A percentile compares a stretch with the other conserved stretches of the same genome.
phyloP scores from a whole-genome alignment of 2,797 vertebrate species.

The Sebastiscus albofasciatus region DNA sequence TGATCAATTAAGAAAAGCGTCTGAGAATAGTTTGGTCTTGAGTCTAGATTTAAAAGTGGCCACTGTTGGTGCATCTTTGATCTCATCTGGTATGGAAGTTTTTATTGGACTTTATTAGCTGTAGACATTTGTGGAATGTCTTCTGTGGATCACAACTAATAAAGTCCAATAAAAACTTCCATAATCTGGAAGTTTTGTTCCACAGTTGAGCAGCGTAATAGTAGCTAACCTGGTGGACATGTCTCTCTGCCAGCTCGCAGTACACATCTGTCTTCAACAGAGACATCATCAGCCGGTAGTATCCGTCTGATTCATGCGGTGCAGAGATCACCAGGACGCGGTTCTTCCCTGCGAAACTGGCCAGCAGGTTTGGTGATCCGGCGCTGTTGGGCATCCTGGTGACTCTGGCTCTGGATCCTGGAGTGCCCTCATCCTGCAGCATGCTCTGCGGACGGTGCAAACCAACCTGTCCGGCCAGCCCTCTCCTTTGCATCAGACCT shows the following conservation, averaged over 20 bases:
- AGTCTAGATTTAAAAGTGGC: no score
- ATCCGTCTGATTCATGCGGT: conserved; percentile 94
- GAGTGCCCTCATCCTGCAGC: conserved; percentile 86
- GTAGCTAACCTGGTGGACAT: conserved; percentile 89
- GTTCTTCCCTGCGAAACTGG: conserved; percentile 94
- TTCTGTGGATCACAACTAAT: no score
- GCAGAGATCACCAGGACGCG: conserved; percentile 94
- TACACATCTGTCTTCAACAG: conserved; percentile 94
- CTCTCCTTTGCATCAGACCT: conserved; percentile 51
- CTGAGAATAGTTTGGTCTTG: no score
- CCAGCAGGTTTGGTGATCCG: conserved; percentile 91
- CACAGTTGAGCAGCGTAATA: no score
- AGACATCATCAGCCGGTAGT: conserved; percentile 98
- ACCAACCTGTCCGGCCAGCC: conserved; percentile 48
- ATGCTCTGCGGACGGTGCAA: conserved; percentile 59
- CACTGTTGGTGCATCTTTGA: no score
- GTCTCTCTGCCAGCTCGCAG: conserved; percentile 94
- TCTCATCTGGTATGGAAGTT: no score
- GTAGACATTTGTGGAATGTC: no score
- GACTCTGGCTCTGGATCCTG: conserved; percentile 77
- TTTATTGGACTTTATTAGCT: no score
- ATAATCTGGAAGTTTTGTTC: no score
- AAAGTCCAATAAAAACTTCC: no score
- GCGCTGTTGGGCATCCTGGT: conserved; percentile 86
- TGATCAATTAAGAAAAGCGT: no score